These are phyloP conservation scores for Rhagophthalmus giganteus DNA, from an alignment of 2,888 invertebrate species.

Conservation along the genomic window DNA sequence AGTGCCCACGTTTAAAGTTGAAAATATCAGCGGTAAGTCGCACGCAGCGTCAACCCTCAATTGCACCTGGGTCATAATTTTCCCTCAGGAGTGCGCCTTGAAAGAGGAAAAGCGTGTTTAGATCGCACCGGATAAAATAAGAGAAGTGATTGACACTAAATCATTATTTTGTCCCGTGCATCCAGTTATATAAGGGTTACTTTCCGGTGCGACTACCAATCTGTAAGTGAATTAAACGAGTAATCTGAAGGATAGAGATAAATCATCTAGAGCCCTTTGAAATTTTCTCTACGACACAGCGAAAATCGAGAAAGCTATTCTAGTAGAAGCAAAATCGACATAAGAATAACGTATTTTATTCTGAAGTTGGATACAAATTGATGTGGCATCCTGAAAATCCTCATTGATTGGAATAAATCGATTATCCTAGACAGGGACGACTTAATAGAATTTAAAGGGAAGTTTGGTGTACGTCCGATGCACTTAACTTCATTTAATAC, in stretches of 20 bases:
- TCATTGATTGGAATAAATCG: conserved; percentile 26
- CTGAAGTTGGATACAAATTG: conserved; percentile 10
- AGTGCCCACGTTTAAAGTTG: not conserved
- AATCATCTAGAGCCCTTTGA: conserved; percentile 7
- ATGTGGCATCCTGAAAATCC: conserved; percentile 19
- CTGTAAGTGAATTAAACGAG: conserved; percentile 22
- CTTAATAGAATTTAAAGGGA: conserved; percentile 24
- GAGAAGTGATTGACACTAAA: conserved; percentile 9
- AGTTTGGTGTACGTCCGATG: conserved; percentile 15
- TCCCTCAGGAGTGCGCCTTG: conserved; percentile 6
- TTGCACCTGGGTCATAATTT: conserved; percentile 12
- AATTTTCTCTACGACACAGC: conserved; percentile 3
- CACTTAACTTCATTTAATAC: conserved; percentile 12
- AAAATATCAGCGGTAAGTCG: too few species aligned
- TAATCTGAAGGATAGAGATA: conserved; percentile 19
- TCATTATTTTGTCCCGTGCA: conserved; percentile 9
- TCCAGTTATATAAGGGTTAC: conserved; percentile 2
- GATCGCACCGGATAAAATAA: conserved; percentile 14
- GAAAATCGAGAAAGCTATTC: conserved; percentile 2
- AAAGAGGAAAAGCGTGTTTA: conserved; percentile 18
- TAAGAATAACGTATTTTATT: not conserved
- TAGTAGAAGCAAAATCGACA: not conserved
- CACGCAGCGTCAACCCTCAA: conserved; percentile 1
- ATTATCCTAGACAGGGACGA: conserved; percentile 23
- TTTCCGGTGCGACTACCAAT: conserved; percentile 7